Evolutionary conservation across 2,888 invertebrate genomes (phyloP).

Genomic region (Entomobrya multifasciata): DNA sequence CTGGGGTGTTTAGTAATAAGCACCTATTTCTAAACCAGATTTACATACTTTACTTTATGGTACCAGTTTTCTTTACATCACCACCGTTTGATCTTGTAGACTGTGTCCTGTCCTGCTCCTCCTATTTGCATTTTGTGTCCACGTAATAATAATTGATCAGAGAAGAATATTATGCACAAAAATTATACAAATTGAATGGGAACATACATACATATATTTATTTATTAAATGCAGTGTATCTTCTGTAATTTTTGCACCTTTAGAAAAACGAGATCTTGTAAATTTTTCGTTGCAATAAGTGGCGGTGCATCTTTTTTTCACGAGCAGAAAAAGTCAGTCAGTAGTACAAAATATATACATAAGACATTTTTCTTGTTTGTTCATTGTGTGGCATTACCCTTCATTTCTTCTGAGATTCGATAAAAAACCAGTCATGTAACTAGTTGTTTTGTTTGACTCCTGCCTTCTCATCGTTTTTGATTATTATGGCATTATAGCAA

Average conservation of each 20-base stretch:
- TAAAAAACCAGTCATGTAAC: slow-evolving; percentile 71
- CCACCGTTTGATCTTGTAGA: neutral
- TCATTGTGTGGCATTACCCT: too few relatives aligned
- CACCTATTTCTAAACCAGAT: slow-evolving; percentile 8
- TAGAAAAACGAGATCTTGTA: too few relatives aligned
- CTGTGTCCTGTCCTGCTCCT: neutral
- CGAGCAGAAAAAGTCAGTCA: slow-evolving; percentile 67
- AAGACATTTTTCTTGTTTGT: neutral
- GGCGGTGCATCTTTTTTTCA: slow-evolving; percentile 7
- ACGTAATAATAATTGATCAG: slow-evolving; percentile 17
- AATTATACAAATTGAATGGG: slow-evolving; percentile 14
- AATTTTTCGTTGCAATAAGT: too few relatives aligned
- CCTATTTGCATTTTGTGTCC: slow-evolving; percentile 39
- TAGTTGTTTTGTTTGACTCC: neutral
- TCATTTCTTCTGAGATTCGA: slow-evolving; percentile 16
- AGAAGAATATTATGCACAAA: too few relatives aligned
- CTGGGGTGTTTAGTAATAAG: too few relatives aligned
- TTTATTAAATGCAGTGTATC: slow-evolving; percentile 17
- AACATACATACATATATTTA: neutral
- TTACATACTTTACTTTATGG: neutral
- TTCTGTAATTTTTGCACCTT: too few relatives aligned
- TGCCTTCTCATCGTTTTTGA: neutral
- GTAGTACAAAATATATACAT: slow-evolving; percentile 58
- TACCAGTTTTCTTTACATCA: slow-evolving; percentile 31
- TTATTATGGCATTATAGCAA: slow-evolving; percentile 29